Base-by-base conservation (phyloP, 2,113 vertebrate species). In the Phaethon lepturus region DNA sequence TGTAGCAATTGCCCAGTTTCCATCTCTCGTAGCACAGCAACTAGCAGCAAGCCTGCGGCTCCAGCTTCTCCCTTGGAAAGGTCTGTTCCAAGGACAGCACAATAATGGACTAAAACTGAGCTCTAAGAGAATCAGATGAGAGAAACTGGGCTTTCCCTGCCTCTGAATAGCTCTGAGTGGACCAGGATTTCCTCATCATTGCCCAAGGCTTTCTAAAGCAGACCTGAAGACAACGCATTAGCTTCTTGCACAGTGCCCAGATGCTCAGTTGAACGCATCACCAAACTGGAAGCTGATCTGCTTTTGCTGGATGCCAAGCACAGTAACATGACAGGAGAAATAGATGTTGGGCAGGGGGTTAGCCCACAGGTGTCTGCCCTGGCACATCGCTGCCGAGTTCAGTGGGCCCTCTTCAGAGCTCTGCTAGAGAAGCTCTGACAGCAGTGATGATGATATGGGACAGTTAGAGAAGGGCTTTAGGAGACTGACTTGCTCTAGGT, bases 201-300 rank as follows among this genome's bases (percentile, higher is more conserved):
- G 28, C 49, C 55, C 2, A 1, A 24, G 52, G 40, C 38, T 63
- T 77, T 52, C 69, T 63, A 18, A 81, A 72, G 47, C 79, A 84
- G 79, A 60, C 10, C 58, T 22, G 45, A 69, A 75, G 69, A 74
- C 18, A 91, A 1, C 4, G 8, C 49, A 23, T 17, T 68, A 84
- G 59, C 63, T n/a, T 25, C 83, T 55, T 35, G 7, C 26, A 29
- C 53, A 53, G 82, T 16, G 6, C 59, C 52, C 82, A 63, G 50
- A 29, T 44, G 29, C 85, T 73, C 78, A 28, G 62, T 0, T 86
- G 71, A 44, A 40, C 20, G 7, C 0, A 0, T 49, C 74, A 29
- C 49, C 59, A 67, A 56, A 33, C 59, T 28, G 4, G 24, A 4
- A n/a, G 47, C 49, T 35, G 74, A 6, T 38, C 55, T 81, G 69